These are phyloP conservation scores for Cyclura pinguis DNA, from an alignment of 2,797 vertebrate species.

Conservation along the genomic window DNA sequence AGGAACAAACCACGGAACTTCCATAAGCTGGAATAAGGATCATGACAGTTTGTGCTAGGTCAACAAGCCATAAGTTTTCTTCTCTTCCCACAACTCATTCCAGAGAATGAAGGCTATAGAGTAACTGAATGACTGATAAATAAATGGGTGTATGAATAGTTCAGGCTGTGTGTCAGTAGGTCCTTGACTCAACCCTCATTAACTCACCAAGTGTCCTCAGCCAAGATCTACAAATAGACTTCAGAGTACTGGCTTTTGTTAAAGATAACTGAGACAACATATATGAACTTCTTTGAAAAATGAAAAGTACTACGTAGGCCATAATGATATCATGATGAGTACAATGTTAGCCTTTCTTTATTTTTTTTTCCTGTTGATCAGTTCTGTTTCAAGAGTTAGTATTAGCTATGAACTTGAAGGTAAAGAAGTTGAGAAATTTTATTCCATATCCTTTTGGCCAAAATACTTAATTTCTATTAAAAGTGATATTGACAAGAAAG, in stretches of 20 bases:
- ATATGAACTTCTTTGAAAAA: neutral
- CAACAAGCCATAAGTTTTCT: too few species aligned
- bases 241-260: neutral
- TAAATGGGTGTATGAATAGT: too few species aligned
- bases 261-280: neutral
- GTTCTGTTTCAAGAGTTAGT: neutral
- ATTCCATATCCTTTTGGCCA: neutral
- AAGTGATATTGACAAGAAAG: neutral
- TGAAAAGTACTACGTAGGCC: neutral
- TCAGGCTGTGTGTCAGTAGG: too few species aligned
- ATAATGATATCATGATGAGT: neutral
- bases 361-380: neutral
- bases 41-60: too few species aligned
- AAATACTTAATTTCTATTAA: neutral
- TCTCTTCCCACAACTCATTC: too few species aligned
- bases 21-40: too few species aligned
- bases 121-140: too few species aligned
- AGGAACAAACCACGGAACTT: too few species aligned
- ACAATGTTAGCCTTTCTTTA: neutral
- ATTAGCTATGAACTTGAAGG: neutral
- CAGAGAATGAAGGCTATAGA: too few species aligned
- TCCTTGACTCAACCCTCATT: too few species aligned
- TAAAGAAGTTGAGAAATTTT: neutral
- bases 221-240: neutral
- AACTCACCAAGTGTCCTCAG: too few species aligned